A percentile compares a stretch with the other conserved stretches of the same genome.
Conservation (phyloP, 2,113 vertebrate species). For the Carassius gibelio region DNA sequence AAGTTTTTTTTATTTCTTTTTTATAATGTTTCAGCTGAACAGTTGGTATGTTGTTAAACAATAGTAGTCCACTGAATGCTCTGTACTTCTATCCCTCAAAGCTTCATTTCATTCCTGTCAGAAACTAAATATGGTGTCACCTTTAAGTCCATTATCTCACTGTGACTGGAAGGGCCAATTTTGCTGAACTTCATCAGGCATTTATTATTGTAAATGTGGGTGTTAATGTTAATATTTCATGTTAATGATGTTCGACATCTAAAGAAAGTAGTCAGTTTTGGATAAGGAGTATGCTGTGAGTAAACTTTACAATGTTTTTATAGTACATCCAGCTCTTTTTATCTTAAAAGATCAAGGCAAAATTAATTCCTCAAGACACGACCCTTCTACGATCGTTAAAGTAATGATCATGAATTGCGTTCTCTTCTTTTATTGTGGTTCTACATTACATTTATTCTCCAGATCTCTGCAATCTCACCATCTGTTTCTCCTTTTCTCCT, state of each 20-base stretch:
- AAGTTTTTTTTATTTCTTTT: too few relatives aligned
- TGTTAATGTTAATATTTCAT: neutral
- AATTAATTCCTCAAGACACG: neutral
- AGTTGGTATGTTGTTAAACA: too few relatives aligned
- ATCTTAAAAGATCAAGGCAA: neutral
- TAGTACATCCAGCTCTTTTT: neutral
- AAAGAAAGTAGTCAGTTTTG: neutral
- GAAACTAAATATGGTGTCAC: neutral
- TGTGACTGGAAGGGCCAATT: neutral
- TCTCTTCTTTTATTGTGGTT: slow-evolving; percentile 24
- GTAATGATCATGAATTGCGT: slow-evolving; percentile 10
- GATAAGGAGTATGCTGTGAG: neutral
- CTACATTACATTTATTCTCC: neutral
- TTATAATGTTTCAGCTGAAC: too few relatives aligned
- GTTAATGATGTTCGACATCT: neutral
- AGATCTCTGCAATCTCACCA: neutral
- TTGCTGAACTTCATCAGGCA: neutral
- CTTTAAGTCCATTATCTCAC: neutral
- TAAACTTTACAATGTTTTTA: neutral
- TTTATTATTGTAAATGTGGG: neutral
- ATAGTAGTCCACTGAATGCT: too few relatives aligned
- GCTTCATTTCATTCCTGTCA: too few relatives aligned
- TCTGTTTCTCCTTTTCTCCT: slow-evolving; percentile 1
- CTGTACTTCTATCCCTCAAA: too few relatives aligned
- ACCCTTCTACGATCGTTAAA: neutral